These are phyloP conservation scores for Amiota communis DNA, from an alignment of 2,888 invertebrate genomes.

Conservation along the genomic window DNA sequence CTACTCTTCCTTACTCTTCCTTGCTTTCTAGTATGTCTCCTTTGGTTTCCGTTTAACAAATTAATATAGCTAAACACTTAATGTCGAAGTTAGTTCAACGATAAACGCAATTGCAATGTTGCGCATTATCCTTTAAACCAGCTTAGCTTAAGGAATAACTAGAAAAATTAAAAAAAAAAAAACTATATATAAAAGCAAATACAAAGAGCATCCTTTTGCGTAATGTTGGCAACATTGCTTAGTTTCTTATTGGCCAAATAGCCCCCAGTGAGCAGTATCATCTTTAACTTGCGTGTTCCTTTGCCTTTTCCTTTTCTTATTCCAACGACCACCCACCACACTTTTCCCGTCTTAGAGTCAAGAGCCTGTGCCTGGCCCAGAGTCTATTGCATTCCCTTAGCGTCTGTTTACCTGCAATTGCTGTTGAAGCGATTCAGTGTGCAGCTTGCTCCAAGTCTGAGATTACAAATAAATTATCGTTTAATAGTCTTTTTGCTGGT, in stretches of 20 bases:
- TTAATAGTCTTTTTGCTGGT: conserved; percentile 65
- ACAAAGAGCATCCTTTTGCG: too few relatives aligned
- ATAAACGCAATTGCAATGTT: conserved; percentile 23
- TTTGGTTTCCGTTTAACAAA: conserved; percentile 1
- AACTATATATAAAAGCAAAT: background rate
- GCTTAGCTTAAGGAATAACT: background rate
- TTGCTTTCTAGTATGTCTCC: too few relatives aligned
- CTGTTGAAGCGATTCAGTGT: conserved; percentile 39
- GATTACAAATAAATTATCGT: conserved; percentile 73
- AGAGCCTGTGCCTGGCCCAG: background rate
- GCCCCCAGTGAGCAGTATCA: conserved; percentile 28
- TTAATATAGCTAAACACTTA: conserved; percentile 22
- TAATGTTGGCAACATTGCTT: conserved; percentile 19
- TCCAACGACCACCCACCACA: background rate
- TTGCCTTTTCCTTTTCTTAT: background rate
- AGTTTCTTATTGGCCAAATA: conserved; percentile 29
- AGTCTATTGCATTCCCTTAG: background rate
- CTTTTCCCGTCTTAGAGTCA: background rate
- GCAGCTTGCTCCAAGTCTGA: conserved; percentile 59
- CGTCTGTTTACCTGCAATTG: conserved; percentile 16
- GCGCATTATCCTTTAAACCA: conserved; percentile 26
- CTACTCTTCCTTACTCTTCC: background rate
- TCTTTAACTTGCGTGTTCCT: conserved; percentile 17
- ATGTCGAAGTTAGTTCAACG: conserved; percentile 19
- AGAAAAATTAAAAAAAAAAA: too few relatives aligned